Evolutionary conservation across 1,140 invertebrate genomes (phyloP).

Genomic region (Hyposmocoma kahamanoa): DNA sequence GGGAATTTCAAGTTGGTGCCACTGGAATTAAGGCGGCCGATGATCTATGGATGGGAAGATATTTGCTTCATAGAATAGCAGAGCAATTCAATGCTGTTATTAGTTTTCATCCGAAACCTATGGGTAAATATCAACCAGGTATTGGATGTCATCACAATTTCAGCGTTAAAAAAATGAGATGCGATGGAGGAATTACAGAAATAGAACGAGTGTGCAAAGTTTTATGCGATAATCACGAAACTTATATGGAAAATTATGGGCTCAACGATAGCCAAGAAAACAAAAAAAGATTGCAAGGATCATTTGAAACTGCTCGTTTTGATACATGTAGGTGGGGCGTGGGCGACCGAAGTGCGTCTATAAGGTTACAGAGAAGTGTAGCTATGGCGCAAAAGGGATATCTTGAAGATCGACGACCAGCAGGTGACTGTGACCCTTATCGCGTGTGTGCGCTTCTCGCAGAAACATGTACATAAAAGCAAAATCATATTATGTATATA

Average conservation of each 20-base stretch:
- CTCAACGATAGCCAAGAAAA: conserved; percentile 87
- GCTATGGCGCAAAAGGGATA: conserved; percentile 91
- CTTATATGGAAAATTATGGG: conserved; percentile 93
- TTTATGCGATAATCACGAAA: conserved; percentile 84
- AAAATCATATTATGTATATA: neutral
- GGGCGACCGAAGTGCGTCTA: conserved; percentile 84
- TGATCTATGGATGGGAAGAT: conserved; percentile 92
- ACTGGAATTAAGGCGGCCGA: conserved; percentile 91
- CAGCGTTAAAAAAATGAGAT: conserved; percentile 91
- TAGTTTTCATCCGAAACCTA: conserved; percentile 92
- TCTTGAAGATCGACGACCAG: conserved; percentile 93
- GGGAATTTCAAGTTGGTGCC: conserved; percentile 85
- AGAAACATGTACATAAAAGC: conserved; percentile 33
- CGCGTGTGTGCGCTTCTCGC: conserved; percentile 81
- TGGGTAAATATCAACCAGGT: conserved; percentile 93
- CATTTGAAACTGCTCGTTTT: conserved; percentile 89
- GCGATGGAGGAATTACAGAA: conserved; percentile 79
- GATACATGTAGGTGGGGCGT: conserved; percentile 84
- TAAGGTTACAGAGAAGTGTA: conserved; percentile 86
- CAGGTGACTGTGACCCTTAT: conserved; percentile 96
- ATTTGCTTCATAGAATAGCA: conserved; percentile 89
- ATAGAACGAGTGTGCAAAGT: conserved; percentile 88
- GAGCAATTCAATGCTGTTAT: conserved; percentile 93
- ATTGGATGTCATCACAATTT: conserved; percentile 95
- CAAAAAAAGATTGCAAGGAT: conserved; percentile 86